These are phyloP conservation scores for Scaptomyza graminum DNA, from an alignment of 1,140 invertebrate genomes.

Conservation along the genomic window DNA sequence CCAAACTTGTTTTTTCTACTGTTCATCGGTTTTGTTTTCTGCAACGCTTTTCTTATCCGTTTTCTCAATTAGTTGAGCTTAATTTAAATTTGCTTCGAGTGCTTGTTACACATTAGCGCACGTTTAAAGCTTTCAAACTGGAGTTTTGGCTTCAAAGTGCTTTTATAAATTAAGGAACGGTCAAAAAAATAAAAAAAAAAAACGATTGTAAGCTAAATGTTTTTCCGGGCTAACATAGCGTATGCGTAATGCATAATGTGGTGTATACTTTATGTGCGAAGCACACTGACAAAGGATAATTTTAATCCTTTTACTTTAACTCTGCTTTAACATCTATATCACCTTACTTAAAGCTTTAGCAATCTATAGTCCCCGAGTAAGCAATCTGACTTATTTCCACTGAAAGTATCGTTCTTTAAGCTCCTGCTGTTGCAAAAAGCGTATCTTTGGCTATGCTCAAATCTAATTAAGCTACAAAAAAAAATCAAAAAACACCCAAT, in stretches of 20 bases:
- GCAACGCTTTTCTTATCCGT: conserved; percentile 8
- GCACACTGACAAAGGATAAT: no score
- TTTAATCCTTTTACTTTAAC: no score
- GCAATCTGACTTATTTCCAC: not conserved
- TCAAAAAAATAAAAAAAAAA: conserved; percentile 25
- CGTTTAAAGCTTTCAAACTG: conserved; percentile 44
- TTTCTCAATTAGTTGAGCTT: conserved; percentile 72
- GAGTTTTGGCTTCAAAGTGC: conserved; percentile 16
- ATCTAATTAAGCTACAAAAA: conserved; percentile 63
- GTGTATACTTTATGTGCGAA: not conserved
- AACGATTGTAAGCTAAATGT: conserved; percentile 13
- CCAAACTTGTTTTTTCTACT: conserved; percentile 5
- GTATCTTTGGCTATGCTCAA: conserved; percentile 54
- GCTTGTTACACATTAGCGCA: conserved; percentile 66
- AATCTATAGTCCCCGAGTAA: not conserved
- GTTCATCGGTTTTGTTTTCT: not conserved
- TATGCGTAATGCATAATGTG: conserved; percentile 19
- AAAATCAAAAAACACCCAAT: not conserved
- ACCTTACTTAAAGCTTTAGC: not conserved
- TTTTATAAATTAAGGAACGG: conserved; percentile 52
- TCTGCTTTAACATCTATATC: no score
- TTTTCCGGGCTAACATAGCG: not conserved
- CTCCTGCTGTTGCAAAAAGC: conserved; percentile 25
- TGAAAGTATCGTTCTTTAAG: conserved; percentile 37
- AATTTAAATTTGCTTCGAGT: conserved; percentile 77